Evolutionary conservation across 1,140 invertebrate species (phyloP).

Genomic region (Listronotus oregonensis): DNA sequence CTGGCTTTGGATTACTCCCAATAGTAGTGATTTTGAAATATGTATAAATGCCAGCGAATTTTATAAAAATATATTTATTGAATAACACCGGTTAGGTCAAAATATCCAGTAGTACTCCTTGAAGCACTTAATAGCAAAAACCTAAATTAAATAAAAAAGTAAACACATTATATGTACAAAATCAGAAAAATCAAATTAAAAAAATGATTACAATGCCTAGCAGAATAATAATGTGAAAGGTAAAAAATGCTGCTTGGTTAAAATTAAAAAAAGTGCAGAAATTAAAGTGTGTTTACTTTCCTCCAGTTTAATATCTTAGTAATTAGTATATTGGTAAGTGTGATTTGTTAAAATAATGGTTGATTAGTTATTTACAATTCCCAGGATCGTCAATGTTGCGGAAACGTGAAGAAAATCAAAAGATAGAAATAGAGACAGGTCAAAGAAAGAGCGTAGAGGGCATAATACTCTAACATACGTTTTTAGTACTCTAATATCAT

Average conservation of each 20-base stretch:
- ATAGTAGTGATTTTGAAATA: too few relatives aligned
- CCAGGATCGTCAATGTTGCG: slow-evolving; percentile 18
- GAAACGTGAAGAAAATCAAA: slow-evolving; percentile 20
- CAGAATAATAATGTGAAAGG: slow-evolving; percentile 9
- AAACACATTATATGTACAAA: slow-evolving; percentile 30
- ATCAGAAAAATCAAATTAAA: slow-evolving; percentile 5
- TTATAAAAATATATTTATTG: too few relatives aligned
- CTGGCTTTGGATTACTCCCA: too few relatives aligned
- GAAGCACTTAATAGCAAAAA: not conserved
- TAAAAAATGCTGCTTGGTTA: slow-evolving; percentile 5
- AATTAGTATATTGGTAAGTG: slow-evolving; percentile 32
- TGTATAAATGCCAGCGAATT: too few relatives aligned
- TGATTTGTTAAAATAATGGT: slow-evolving; percentile 22
- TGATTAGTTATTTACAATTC: slow-evolving; percentile 18
- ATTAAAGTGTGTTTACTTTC: slow-evolving; percentile 29
- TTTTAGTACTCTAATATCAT: slow-evolving; percentile 17
- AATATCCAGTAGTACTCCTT: too few relatives aligned
- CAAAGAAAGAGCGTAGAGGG: slow-evolving; percentile 27
- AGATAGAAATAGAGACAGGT: slow-evolving; percentile 32
- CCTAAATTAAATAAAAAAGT: slow-evolving; percentile 3
- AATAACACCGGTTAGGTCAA: not conserved
- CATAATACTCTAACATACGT: slow-evolving; percentile 31
- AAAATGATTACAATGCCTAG: slow-evolving; percentile 10
- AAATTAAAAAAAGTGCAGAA: slow-evolving; percentile 12
- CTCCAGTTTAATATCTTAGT: not conserved